Evolutionary conservation across 2,797 vertebrate species (phyloP).

Genomic region (Malacoraja senta): DNA sequence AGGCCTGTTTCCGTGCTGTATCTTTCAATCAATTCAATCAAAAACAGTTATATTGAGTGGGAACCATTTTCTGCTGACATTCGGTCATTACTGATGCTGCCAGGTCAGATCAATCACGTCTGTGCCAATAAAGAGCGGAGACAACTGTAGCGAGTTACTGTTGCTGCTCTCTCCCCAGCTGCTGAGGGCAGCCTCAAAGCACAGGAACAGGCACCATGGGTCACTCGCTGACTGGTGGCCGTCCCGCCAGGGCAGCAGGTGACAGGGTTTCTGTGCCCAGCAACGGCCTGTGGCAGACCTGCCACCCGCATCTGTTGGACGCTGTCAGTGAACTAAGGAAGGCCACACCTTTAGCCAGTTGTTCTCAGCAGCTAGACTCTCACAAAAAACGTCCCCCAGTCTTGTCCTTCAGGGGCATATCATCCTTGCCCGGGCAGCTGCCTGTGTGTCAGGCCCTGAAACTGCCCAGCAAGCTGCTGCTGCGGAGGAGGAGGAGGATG

Average conservation of each 20-base stretch:
- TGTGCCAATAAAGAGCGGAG: background rate
- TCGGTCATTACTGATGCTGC: background rate
- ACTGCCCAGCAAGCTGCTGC: no score
- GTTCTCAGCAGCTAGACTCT: no score
- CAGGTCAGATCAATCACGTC: background rate
- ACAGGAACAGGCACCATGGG: background rate
- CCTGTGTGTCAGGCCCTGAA: no score
- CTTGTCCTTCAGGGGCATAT: no score
- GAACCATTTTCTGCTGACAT: background rate
- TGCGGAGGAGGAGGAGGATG: no score
- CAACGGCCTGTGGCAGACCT: background rate
- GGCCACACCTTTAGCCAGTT: no score
- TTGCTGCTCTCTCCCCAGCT: background rate
- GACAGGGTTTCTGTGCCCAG: background rate
- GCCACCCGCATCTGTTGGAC: background rate
- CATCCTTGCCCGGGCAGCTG: no score
- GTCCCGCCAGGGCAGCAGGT: background rate
- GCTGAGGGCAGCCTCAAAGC: background rate
- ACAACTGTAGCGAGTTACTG: background rate
- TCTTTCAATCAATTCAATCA: background rate
- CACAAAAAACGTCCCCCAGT: no score
- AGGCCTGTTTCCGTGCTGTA: no score
- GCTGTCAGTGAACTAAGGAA: background rate
- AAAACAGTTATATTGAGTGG: background rate
- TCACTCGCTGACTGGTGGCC: background rate